These are phyloP conservation scores for Ranitomeya variabilis DNA, from an alignment of 2,113 vertebrate species.

Conservation along the genomic window DNA sequence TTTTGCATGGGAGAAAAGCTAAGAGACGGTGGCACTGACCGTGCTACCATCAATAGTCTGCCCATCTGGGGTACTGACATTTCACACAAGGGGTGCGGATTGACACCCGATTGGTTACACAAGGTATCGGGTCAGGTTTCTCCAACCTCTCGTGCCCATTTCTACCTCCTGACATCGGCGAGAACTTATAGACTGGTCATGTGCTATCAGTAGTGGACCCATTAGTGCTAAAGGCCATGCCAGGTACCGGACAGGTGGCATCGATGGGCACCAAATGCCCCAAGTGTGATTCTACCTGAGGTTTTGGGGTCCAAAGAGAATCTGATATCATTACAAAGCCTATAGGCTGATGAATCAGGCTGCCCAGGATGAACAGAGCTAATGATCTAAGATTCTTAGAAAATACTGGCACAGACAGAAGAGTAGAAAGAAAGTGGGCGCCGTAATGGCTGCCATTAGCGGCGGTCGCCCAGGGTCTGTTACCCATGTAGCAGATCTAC, in stretches of 20 bases:
- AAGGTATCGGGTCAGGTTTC: not conserved
- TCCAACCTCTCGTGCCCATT: too few relatives aligned
- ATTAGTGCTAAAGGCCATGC: too few relatives aligned
- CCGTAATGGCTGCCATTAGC: not conserved
- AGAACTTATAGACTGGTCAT: too few relatives aligned
- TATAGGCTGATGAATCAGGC: not conserved
- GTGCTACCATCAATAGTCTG: not conserved
- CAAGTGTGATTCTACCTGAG: not conserved
- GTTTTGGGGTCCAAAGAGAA: not conserved
- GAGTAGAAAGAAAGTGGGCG: not conserved
- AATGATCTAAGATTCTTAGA: not conserved
- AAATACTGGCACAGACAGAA: not conserved
- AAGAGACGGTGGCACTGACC: constrained; percentile 5
- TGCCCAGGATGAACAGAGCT: not conserved
- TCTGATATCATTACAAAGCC: not conserved
- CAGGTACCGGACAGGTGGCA: too few relatives aligned
- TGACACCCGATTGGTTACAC: not conserved
- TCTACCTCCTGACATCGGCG: too few relatives aligned
- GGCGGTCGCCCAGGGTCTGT: not conserved
- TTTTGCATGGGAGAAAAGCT: too few relatives aligned
- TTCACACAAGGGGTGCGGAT: not conserved
- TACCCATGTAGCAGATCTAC: not conserved
- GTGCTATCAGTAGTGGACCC: too few relatives aligned
- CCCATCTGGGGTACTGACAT: not conserved
- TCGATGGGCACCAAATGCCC: not conserved